Base-by-base conservation (phyloP, 2,888 invertebrate species). In the Pomacea canaliculata region DNA sequence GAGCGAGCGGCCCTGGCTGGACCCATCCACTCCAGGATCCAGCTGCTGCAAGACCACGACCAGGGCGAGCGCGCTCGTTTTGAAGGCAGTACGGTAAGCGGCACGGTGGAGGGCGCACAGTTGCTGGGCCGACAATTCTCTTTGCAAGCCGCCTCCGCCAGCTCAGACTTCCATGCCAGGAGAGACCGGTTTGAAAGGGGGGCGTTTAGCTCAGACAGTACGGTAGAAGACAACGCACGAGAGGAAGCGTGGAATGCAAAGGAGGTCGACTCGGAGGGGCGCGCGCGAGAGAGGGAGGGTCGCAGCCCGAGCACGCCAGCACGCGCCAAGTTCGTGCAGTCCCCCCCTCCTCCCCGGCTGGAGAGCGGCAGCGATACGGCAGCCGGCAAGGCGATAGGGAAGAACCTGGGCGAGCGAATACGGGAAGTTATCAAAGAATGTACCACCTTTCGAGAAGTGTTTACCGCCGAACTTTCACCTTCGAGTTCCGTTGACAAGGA, bases 401-500 rank as follows among this genome's bases (percentile, higher is more conserved):
- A 60, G 69, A 74, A 74, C 69, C 48, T 74, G 49, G 74, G 74
- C 13, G 59, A 74, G 37, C 60, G 69, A 13, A 74, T 74, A 46
- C 27, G 74, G 27, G 69, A 74, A 19, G 74, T 69, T 19, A 74
- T 74, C 69, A 18, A 74, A 67, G 74, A 74, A 62, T 74, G 51
- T 16, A 56, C 71, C 19, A 46, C 56, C 18, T 62, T 19, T 62
- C 59, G 68, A 37, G 51, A 68, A 51, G 74, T 62, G 27, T 69
- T 69, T 27, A 74, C 74, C 1, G 69, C 69, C 1, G 74, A 67
- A 46, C 59, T 69, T 46, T 69, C 62, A 59, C 60, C 74, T 10
- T 56, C 65, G 27, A 67, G 65, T 7, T 49, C 59, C 49, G 73
- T 67, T 10, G 56, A 49, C 49, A n/a, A 23, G 49, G 48, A 46